phyloP scores from a whole-genome alignment of 2,888 invertebrate genomes.

The Cephus pulcher region DNA sequence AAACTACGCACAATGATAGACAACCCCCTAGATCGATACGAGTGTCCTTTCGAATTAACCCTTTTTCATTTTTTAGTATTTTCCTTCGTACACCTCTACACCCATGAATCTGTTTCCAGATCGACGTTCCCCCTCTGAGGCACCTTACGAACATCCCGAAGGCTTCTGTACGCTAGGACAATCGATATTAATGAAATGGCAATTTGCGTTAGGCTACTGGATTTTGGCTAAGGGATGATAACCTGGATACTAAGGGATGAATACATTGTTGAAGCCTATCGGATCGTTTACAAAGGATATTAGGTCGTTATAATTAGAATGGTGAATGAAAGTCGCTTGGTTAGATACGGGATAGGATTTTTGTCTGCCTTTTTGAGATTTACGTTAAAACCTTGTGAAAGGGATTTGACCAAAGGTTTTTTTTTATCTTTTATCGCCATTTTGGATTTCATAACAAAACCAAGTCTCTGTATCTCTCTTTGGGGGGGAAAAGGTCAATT shows the following conservation, averaged over 20 bases:
- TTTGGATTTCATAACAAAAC: too few species aligned
- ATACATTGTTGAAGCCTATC: neutral
- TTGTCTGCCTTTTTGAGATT: too few species aligned
- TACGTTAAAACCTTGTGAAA: too few species aligned
- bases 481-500: too few species aligned
- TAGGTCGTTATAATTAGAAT: neutral
- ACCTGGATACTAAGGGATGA: neutral
- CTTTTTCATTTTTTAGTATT: neutral
- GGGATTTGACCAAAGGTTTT: too few species aligned
- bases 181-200: conserved; percentile 25
- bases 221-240: too few species aligned
- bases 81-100: neutral
- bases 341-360: neutral
- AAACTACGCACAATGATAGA: neutral
- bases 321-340: neutral
- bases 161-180: neutral
- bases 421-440: too few species aligned
- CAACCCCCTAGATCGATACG: neutral
- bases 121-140: neutral
- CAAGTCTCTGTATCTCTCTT: too few species aligned
- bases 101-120: neutral
- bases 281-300: neutral
- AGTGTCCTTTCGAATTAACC: neutral
- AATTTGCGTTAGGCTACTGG: conserved; percentile 11
- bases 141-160: neutral